Evolutionary conservation across 2,797 vertebrate species (phyloP).

Genomic region (Delichon dasypus): DNA sequence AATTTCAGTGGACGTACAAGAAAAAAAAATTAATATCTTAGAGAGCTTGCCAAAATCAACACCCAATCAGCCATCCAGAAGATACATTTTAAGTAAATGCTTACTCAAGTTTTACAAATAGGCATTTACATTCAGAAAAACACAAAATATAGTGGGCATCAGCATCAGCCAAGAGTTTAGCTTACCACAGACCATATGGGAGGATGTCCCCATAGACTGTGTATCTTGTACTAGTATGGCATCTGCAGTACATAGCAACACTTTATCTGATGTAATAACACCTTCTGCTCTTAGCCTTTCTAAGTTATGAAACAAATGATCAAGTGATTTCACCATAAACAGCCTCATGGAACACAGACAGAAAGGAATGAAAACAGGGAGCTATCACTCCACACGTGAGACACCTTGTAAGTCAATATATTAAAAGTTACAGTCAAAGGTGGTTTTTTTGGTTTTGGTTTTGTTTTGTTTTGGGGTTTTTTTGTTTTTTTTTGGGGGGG

Average conservation of each 20-base stretch:
- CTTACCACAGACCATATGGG: conserved; percentile 56
- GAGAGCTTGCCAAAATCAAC: background rate
- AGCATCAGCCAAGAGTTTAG: conserved; percentile 25
- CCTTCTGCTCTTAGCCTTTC: conserved; percentile 54
- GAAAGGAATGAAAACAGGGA: background rate
- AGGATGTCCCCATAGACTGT: conserved; percentile 36
- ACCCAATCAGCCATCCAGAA: background rate
- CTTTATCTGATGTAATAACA: conserved; percentile 51
- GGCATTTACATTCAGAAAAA: background rate
- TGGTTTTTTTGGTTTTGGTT: too few species aligned
- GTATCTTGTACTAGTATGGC: conserved; percentile 13
- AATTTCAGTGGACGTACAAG: background rate
- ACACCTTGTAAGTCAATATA: background rate
- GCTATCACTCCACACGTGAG: background rate
- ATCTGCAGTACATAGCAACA: conserved; percentile 63
- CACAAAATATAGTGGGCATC: conserved; percentile 28
- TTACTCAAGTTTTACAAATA: conserved; percentile 13
- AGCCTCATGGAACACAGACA: background rate
- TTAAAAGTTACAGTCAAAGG: background rate
- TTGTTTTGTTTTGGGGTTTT: too few species aligned
- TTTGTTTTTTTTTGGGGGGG: background rate
- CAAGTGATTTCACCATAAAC: conserved; percentile 16
- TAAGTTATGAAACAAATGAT: conserved; percentile 54
- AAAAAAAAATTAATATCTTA: background rate
- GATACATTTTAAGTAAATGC: conserved; percentile 13